Conservation (phyloP, 2,797 vertebrate species). For the Chelonia mydas region DNA sequence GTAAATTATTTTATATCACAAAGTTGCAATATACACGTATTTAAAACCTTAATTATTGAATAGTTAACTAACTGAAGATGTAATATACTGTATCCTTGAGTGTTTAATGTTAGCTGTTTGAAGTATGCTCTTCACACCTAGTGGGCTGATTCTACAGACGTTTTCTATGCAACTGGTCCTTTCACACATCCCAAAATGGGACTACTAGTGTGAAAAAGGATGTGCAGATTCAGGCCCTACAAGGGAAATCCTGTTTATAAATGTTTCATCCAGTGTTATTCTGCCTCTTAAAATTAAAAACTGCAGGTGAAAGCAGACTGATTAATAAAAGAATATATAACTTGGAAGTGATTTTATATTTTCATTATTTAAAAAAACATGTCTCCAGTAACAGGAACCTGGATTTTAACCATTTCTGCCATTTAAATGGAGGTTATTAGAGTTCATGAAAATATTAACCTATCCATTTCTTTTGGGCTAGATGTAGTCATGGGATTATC, state of each 20-base stretch:
- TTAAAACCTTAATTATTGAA: not conserved
- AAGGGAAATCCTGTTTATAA: not conserved
- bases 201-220: not conserved
- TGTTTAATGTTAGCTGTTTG: not conserved
- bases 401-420: not conserved
- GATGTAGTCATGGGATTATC: not conserved
- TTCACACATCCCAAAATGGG: not conserved
- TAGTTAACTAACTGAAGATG: not conserved
- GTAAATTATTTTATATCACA: not conserved
- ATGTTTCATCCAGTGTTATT: not conserved
- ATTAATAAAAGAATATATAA: not conserved
- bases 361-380: not conserved
- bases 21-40: not conserved
- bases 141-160: not conserved
- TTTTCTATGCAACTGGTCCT: not conserved
- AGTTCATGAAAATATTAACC: not conserved
- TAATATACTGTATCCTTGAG: rapidly evolving
- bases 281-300: not conserved
- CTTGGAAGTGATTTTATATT: not conserved
- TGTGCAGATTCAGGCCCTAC: not conserved
- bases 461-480: not conserved
- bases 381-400: not conserved
- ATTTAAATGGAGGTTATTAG: not conserved
- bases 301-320: not conserved
- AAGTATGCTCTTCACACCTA: not conserved